These are phyloP conservation scores for Drosophila nigromelanica DNA, from an alignment of 1,140 invertebrate species.

Conservation along the genomic window DNA sequence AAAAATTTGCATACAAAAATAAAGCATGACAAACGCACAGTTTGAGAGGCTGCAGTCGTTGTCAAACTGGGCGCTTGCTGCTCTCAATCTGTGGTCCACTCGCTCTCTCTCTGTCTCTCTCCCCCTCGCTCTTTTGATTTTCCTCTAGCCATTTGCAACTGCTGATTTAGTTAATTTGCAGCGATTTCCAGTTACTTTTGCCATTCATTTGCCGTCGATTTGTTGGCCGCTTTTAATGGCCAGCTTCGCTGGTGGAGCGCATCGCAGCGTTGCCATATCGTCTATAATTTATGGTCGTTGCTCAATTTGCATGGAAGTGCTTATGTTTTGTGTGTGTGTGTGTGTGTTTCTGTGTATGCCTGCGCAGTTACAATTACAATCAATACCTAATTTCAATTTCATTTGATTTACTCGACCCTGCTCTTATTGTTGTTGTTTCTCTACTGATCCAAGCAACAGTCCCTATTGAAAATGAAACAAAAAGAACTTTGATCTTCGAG, in stretches of 20 bases:
- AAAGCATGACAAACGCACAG: constrained; percentile 27
- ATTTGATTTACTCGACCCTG: constrained; percentile 44
- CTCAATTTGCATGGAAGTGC: constrained; percentile 49
- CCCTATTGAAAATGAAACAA: constrained; percentile 20
- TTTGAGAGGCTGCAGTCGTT: constrained; percentile 8
- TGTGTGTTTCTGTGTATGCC: constrained; percentile 13
- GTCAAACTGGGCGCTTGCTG: constrained; percentile 12
- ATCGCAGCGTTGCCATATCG: constrained; percentile 49
- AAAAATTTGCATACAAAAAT: constrained; percentile 31
- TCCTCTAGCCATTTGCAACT: constrained; percentile 37
- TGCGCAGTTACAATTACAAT: constrained; percentile 57
- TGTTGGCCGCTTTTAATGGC: constrained; percentile 29
- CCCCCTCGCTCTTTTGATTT: background rate
- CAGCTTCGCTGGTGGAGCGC: constrained; percentile 17
- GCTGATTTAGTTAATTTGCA: constrained; percentile 61
- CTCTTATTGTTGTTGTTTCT: constrained; percentile 11
- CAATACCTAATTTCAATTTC: constrained; percentile 71
- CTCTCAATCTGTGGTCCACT: background rate
- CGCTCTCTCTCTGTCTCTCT: background rate
- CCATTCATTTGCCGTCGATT: constrained; percentile 42
- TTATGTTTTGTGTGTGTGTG: constrained; percentile 4
- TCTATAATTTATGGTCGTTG: constrained; percentile 51
- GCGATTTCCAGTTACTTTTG: constrained; percentile 53
- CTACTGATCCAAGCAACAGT: constrained; percentile 14
- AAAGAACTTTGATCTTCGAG: background rate